phyloP scores from a whole-genome alignment of 2,888 invertebrate species.

The Epirrhoe alternata region DNA sequence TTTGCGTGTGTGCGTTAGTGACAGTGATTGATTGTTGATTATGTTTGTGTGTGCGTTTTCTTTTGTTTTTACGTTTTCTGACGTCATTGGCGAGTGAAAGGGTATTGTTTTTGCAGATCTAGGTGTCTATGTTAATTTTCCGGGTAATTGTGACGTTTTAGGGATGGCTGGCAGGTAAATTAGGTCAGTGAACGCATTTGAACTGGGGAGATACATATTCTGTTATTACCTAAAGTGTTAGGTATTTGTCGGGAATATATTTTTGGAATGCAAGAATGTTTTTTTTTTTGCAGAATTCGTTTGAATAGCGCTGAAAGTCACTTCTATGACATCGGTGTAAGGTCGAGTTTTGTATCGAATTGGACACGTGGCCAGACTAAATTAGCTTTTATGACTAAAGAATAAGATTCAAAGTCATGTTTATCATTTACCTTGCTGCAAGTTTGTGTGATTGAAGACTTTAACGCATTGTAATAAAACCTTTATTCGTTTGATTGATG shows the following conservation, averaged over 20 bases:
- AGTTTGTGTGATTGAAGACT: constrained; percentile 7
- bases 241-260: neutral
- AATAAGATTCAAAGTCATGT: constrained; percentile 10
- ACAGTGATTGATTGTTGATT: constrained; percentile 42
- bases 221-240: neutral
- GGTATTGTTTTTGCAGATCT: neutral
- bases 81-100: constrained; percentile 14
- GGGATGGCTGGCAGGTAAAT: constrained; percentile 4
- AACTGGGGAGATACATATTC: neutral
- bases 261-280: neutral
- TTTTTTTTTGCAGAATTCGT: neutral
- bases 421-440: neutral
- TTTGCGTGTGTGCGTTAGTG: constrained; percentile 53
- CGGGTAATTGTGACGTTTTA: neutral
- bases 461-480: constrained; percentile 5
- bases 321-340: constrained; percentile 4
- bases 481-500: constrained; percentile 3
- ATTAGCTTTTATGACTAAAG: constrained; percentile 1
- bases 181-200: constrained; percentile 21
- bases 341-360: constrained; percentile 7
- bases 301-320: neutral
- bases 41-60: constrained; percentile 46
- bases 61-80: constrained; percentile 32
- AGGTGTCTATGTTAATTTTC: neutral
- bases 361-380: neutral